Percentiles rank a stretch among this genome's conserved stretches.
Conservation (phyloP, 1,140 invertebrate genomes). For the Spodoptera litura region DNA sequence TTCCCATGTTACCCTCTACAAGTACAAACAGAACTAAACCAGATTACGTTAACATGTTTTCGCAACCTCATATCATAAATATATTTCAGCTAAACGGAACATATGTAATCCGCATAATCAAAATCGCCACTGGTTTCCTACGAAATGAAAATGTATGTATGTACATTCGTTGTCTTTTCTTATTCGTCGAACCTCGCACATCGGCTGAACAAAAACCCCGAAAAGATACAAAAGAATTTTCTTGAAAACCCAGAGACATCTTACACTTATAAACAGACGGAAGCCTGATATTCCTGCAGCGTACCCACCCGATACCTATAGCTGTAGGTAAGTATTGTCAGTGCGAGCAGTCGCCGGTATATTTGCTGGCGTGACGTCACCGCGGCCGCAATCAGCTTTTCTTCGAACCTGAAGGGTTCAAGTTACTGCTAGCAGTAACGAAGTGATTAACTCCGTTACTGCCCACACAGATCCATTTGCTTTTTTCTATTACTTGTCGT, state of each 20-base stretch:
- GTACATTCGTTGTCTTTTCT: not conserved
- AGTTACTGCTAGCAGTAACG: slow-evolving; percentile 47
- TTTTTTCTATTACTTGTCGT: slow-evolving; percentile 45
- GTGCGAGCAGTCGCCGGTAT: slow-evolving; percentile 2
- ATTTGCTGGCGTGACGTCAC: slow-evolving; percentile 50
- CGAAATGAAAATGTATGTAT: not conserved
- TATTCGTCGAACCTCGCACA: not conserved
- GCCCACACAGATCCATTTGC: slow-evolving; percentile 43
- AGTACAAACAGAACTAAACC: too few relatives aligned
- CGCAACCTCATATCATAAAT: too few relatives aligned
- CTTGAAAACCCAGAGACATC: slow-evolving; percentile 14
- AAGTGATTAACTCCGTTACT: slow-evolving; percentile 46
- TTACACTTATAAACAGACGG: slow-evolving; percentile 23
- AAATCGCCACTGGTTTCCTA: not conserved
- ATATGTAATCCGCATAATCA: not conserved
- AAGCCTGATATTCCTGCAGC: slow-evolving; percentile 16
- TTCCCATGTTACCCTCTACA: too few relatives aligned
- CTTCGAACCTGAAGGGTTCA: slow-evolving; percentile 49
- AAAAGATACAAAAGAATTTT: slow-evolving; percentile 11
- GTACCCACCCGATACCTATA: not conserved
- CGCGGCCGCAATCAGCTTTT: slow-evolving; percentile 50
- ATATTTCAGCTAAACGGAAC: too few relatives aligned
- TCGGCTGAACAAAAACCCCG: not conserved
- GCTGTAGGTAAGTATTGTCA: slow-evolving; percentile 9
- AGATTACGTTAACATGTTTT: too few relatives aligned